Base-by-base conservation (phyloP, 2,888 invertebrate species). In the Patella pellucida region DNA sequence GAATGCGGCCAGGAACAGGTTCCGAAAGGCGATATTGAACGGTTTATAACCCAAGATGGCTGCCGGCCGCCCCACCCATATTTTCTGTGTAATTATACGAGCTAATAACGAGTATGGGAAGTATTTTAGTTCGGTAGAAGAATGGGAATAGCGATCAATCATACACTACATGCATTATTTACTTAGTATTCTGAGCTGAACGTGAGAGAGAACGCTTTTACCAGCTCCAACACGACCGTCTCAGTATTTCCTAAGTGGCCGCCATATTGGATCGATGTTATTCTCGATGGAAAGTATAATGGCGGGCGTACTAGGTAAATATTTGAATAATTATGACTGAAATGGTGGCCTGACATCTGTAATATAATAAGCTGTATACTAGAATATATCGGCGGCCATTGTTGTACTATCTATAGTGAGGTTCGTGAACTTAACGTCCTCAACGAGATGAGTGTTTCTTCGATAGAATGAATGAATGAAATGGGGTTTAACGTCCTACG, bases 311-410 rank as follows among this genome's bases (percentile, higher is more conserved):
- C 74, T 74, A 54, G 69, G 68, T 56, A 74, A 74, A 74, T 74
- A 74, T 74, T 74, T 74, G 74, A 51, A 27, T 19, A 69, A 69
- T 2, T 69, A 74, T 69, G 56, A 41, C 54, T 56, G 69, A 69
- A 74, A 74, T 74, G 74, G 74, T 23, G 9, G 31, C 54, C 51
- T 69, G 68, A 74, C 74, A 74, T 56, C 69, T 69, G 74, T 74
- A 74, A 74, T 69, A 69, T 74, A 74, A 69, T 74, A 74, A 74
- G 74, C 69, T 23, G 54, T 69, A 23, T 73, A 41, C 41, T 41
- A 41, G 7, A 9, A 41, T 41, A 41, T 41, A 41, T 41, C 7
- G 41, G 9, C 41, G 9, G 0, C 41, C 9, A 41, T 41, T 41
- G 41, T 41, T 41, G 41, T 41, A 41, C 41, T 9, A 41, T 1